Conservation (phyloP, 2,113 vertebrate species). For the Microcebus griseorufus region DNA sequence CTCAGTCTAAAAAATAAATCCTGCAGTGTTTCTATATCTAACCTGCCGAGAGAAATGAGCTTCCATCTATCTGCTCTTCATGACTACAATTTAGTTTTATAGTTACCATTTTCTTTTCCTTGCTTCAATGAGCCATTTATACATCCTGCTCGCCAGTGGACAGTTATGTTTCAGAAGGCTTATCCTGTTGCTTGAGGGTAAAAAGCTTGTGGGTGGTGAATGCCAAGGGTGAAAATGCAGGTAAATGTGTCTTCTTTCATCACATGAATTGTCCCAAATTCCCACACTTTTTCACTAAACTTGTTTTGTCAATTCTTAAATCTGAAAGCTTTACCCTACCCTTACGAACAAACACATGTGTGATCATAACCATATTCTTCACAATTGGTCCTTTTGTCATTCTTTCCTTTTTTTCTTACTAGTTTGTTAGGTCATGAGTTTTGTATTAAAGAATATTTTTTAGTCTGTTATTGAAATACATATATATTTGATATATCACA, state of each 20-base stretch:
- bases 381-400: not conserved
- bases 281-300: not conserved
- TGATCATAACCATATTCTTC: not conserved
- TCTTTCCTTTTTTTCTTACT: not conserved
- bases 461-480: not conserved
- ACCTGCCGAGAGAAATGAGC: conserved; percentile 3
- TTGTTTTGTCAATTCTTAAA: not conserved
- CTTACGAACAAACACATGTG: not conserved
- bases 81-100: conserved; percentile 37
- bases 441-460: not conserved
- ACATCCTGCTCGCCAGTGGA: not conserved
- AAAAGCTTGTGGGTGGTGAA: not conserved
- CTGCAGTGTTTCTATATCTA: conserved; percentile 36
- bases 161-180: not conserved
- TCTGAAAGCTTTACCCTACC: not conserved
- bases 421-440: not conserved
- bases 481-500: too few relatives aligned
- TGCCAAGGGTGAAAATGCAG: not conserved
- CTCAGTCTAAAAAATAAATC: not conserved
- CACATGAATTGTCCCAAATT: not conserved
- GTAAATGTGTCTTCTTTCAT: not conserved
- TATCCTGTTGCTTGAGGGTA: not conserved
- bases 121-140: not conserved
- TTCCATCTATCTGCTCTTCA: conserved; percentile 42
- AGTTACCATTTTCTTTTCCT: not conserved